These are phyloP conservation scores for Triplophysa bombifrons DNA, from an alignment of 2,797 vertebrate species.

Conservation along the genomic window DNA sequence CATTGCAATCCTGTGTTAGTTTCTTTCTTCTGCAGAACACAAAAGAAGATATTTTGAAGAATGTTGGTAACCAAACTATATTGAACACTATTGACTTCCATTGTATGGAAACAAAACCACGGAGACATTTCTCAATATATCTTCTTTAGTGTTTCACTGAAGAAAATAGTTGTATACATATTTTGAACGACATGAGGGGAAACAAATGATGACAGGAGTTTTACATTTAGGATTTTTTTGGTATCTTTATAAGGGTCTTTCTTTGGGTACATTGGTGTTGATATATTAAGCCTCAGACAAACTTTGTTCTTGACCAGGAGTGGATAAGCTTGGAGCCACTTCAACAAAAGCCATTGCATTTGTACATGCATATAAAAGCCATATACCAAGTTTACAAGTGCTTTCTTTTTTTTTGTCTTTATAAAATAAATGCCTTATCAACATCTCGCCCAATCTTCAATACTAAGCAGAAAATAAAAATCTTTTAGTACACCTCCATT, in stretches of 20 bases:
- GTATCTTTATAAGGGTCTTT: not conserved
- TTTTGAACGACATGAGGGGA: too few relatives aligned
- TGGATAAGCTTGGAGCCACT: not conserved
- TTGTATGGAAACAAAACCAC: too few relatives aligned
- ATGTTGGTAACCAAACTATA: too few relatives aligned
- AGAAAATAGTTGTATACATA: too few relatives aligned
- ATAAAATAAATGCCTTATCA: not conserved
- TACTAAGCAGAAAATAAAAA: not conserved
- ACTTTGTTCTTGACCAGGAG: not conserved
- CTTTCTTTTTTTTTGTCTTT: conserved; percentile 12
- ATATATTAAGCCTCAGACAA: not conserved
- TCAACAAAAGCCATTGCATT: not conserved
- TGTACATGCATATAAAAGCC: not conserved
- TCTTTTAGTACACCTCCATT: not conserved
- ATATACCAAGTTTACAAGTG: not conserved
- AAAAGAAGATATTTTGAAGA: too few relatives aligned
- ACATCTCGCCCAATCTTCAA: not conserved
- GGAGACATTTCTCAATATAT: too few relatives aligned
- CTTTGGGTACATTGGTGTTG: not conserved
- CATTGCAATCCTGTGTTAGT: too few relatives aligned
- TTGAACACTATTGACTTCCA: too few relatives aligned
- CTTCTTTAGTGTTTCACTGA: too few relatives aligned
- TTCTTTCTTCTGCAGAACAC: too few relatives aligned
- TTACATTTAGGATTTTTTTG: too few relatives aligned
- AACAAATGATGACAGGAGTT: too few relatives aligned